Evolutionary conservation across 2,113 vertebrate genomes (phyloP), one percentile per base, ranked within the genome.

Genomic region (Gasterosteus nipponicus): DNA sequence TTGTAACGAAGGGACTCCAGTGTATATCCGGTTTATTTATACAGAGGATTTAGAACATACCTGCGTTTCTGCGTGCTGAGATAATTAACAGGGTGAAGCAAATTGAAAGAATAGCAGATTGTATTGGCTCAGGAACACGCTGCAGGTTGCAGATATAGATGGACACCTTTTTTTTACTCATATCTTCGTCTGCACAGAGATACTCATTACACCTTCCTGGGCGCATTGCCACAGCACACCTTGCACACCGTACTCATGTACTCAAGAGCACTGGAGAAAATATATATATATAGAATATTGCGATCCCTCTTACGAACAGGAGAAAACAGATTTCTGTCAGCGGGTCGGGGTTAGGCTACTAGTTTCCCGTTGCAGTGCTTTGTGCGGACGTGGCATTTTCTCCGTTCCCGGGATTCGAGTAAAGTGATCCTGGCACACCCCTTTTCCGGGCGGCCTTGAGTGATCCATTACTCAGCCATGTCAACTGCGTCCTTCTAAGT

Each of bases 301-400:
- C 8, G 38, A 73, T 77, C 72, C 22, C 63, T 78, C 51, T 70
- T 80, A 41, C 57, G 56, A 69, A 86, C 77, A 56, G 60, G 53
- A 80, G 78, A 44, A 56, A 82, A 80, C 60, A 7, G 9, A 74
- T 54, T 78, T 83, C 69, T 83, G 75, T 83, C 86, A 89, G 75
- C 73, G 69, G 72, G 67, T 81, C 75, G 77, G 35, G 5, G 35
- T 38, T 49, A 67, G 63, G 73, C 75, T 69, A 79, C 80, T 81
- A 77, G 78, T 82, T 91, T 93, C 89, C 77, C 86, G 82, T 91
- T 89, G 84, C 90, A 85, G 18, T 14, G 70, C 60, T 89, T 90
- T 89, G 80, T 92, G 92, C 78, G 57, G 76, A 86, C 81, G 35
- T 81, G 83, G 90, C 91, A 87, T 80, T 89, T 90, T 92, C 79